Evolutionary conservation across 2,888 invertebrate species (phyloP).

Genomic region (Notodonta dromedarius): DNA sequence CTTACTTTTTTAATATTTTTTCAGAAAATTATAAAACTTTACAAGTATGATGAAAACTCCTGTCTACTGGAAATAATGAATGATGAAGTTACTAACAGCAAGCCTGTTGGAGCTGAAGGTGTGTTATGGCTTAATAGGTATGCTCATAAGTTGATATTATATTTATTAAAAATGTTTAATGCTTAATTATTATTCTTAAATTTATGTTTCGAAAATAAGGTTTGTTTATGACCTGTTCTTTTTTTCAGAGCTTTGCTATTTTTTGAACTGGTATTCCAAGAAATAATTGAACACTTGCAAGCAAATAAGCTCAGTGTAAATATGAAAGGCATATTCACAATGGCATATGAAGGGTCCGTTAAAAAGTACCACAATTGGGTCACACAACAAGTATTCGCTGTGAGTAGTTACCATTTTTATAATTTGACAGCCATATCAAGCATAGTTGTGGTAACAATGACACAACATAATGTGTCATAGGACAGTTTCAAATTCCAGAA

Average conservation of each 20-base stretch:
- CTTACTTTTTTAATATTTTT: conserved; percentile 29
- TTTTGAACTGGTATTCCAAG: conserved; percentile 84
- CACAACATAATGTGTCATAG: background rate
- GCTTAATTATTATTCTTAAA: too few relatives aligned
- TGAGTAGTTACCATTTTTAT: conserved; percentile 63
- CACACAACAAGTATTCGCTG: conserved; percentile 89
- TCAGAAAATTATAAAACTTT: conserved; percentile 86
- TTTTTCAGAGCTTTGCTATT: conserved; percentile 85
- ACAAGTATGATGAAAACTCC: conserved; percentile 77
- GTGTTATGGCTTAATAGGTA: conserved; percentile 91
- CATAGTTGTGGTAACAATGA: background rate
- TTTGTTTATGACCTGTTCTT: background rate
- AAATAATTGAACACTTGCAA: conserved; percentile 78
- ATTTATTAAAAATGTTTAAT: too few relatives aligned
- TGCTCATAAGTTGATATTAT: background rate
- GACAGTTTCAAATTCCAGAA: too few relatives aligned
- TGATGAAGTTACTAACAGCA: conserved; percentile 82
- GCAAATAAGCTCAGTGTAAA: conserved; percentile 77
- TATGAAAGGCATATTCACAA: conserved; percentile 85
- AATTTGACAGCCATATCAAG: background rate
- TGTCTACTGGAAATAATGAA: conserved; percentile 89
- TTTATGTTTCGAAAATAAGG: background rate
- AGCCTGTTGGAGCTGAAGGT: conserved; percentile 83
- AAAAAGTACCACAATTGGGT: conserved; percentile 91
- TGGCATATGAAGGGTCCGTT: conserved; percentile 88